A percentile compares a stretch with the other conserved stretches of the same genome.
These are phyloP conservation scores for Automeris io DNA, from an alignment of 2,888 invertebrate species.

Conservation along the genomic window DNA sequence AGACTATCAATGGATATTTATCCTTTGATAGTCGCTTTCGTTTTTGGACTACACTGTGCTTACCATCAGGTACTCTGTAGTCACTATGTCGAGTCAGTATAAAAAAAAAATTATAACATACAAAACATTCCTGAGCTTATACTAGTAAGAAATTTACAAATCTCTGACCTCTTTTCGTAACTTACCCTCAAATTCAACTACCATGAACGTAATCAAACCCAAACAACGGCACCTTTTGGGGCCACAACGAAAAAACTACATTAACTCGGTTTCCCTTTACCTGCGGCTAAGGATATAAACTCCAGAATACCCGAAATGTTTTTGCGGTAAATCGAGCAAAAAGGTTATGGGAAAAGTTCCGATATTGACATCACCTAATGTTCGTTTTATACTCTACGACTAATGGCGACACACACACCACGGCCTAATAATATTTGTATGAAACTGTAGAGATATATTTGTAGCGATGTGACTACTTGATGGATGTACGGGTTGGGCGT, in stretches of 20 bases:
- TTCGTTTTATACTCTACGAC: not conserved
- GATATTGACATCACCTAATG: not conserved
- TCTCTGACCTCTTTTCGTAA: slow-evolving; percentile 6
- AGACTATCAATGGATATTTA: no score
- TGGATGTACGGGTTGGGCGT: no score
- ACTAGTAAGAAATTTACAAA: slow-evolving; percentile 1
- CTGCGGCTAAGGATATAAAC: slow-evolving; percentile 3
- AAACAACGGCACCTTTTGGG: slow-evolving; percentile 24
- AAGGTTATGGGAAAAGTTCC: slow-evolving; percentile 3
- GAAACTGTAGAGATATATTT: no score
- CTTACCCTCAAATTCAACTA: slow-evolving; percentile 27
- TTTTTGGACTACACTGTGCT: no score
- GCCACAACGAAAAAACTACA: slow-evolving; percentile 23
- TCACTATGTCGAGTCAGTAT: no score
- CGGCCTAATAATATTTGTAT: no score
- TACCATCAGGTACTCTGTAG: no score
- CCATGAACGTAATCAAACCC: slow-evolving; percentile 34
- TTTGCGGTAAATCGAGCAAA: not conserved
- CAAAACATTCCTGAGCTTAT: no score
- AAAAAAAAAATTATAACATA: no score
- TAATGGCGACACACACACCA: no score
- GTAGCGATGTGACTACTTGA: no score
- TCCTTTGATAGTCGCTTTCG: no score
- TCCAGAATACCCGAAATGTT: slow-evolving; percentile 1
- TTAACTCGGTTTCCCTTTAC: slow-evolving; percentile 14